phyloP scores from a whole-genome alignment of 2,888 invertebrate genomes.

The Lordiphosa andalusiaca region DNA sequence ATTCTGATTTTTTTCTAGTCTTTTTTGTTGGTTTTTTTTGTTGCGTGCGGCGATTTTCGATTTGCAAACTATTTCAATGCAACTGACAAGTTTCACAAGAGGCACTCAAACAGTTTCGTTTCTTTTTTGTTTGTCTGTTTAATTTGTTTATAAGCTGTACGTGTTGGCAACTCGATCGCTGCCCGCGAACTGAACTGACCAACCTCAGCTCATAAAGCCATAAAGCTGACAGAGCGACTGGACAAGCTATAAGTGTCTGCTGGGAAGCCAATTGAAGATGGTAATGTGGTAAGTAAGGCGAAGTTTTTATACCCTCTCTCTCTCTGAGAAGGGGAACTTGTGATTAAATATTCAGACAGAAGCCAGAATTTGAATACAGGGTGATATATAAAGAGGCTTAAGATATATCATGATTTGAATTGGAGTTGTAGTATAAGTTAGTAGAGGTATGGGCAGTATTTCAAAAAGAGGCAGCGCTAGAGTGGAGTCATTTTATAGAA shows the following conservation, averaged over 20 bases:
- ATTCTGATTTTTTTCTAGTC: conserved; percentile 43
- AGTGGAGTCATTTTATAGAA: too few relatives aligned
- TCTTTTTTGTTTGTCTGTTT: conserved; percentile 26
- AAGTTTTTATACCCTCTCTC: too few relatives aligned
- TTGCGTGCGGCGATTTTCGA: conserved; percentile 28
- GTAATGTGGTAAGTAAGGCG: too few relatives aligned
- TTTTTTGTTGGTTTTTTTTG: conserved; percentile 1
- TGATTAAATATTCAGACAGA: too few relatives aligned
- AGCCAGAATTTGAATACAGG: too few relatives aligned
- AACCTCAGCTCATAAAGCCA: conserved; percentile 27
- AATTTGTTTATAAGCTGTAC: conserved; percentile 57
- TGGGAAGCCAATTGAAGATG: background rate
- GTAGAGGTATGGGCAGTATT: too few relatives aligned
- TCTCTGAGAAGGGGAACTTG: too few relatives aligned
- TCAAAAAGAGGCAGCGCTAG: too few relatives aligned
- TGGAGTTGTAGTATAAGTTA: too few relatives aligned
- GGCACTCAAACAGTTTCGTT: conserved; percentile 30
- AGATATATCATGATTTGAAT: too few relatives aligned
- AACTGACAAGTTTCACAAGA: conserved; percentile 41
- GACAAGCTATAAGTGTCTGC: conserved; percentile 27
- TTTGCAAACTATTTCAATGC: conserved; percentile 19
- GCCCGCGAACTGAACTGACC: conserved; percentile 52
- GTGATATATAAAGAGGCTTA: too few relatives aligned
- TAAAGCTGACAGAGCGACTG: conserved; percentile 25
- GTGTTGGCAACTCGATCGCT: conserved; percentile 63